Conservation (phyloP, 2,888 invertebrate species). For the Catocala sponsa region DNA sequence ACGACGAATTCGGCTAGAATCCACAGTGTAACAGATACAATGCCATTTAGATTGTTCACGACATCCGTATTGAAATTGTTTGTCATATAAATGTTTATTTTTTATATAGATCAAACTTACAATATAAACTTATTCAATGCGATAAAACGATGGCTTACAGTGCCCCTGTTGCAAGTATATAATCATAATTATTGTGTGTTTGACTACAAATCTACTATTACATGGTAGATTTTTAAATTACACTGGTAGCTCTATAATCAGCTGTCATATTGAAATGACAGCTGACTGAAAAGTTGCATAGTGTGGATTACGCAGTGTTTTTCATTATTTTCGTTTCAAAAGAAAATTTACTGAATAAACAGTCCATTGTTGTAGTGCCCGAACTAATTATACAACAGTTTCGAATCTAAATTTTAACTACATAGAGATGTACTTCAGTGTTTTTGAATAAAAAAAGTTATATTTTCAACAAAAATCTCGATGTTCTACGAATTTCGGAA, state of each 20-base stretch:
- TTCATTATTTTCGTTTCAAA: constrained; percentile 35
- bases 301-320: constrained; percentile 38
- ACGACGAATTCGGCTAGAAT: no score
- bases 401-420: neutral
- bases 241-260: neutral
- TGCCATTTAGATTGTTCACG: no score
- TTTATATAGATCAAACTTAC: no score
- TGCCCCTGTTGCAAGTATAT: no score
- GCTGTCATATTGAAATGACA: constrained; percentile 28
- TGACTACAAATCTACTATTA: neutral
- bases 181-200: no score
- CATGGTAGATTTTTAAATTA: constrained; percentile 6
- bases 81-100: no score
- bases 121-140: no score
- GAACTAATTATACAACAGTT: constrained; percentile 5
- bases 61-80: no score
- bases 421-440: constrained; percentile 12
- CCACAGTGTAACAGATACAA: no score
- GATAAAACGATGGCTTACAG: no score
- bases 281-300: constrained; percentile 20
- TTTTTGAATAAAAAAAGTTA: constrained; percentile 25
- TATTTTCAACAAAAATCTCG: constrained; percentile 27
- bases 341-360: constrained; percentile 50
- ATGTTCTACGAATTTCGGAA: constrained; percentile 21
- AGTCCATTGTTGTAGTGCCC: constrained; percentile 12